Evolutionary conservation across 2,113 vertebrate species (phyloP), one percentile per base, ranked within the genome.

Genomic region (Ictalurus furcatus): DNA sequence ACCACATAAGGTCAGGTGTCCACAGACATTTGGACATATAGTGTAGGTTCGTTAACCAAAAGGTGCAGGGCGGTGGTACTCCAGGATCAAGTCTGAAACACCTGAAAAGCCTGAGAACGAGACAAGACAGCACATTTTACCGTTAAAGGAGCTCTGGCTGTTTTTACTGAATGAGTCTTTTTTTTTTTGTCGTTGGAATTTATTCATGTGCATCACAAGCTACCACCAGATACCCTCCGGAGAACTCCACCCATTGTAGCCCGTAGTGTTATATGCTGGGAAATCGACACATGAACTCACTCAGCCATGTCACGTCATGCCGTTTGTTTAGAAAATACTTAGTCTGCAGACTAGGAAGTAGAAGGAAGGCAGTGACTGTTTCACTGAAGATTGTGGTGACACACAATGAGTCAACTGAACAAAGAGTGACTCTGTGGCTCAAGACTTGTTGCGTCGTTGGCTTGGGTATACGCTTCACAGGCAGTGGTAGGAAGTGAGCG

Each of bases 391-490:
- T 7, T 61, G 54, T 13, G 81, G 8, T 2, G 3, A 83, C 28
- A 34, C 16, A 56, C 6, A 21, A 79, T 79, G 76, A 80, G 13
- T 80, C 78, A n/a, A 79, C 52, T 81, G 48, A 56, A 37, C 48
- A 83, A 23, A 81, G 58, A 73, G 28, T 37, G 85, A 61, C 58
- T 83, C 34, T 25, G 8, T 6, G 74, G 28, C 21, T 48, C 84
- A 6, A 25, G 8, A 17, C 61, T 48, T 48, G 48, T 11, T 8
- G 86, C 61, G 78, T 37, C 76, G 19, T 40, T 74, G 17, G 61
- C 44, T 71, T 40, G 67, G 28, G 63, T 74, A 67, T 2, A 58
- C 52, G 5, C 80, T 87, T 89, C 84, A 91, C 16, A 87, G 61
- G 59, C 76, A 11, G 58, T 56, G 84, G n/a, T 23, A 91, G 80